Conservation (phyloP, 1,140 invertebrate species). For the Drosophila sproati region DNA sequence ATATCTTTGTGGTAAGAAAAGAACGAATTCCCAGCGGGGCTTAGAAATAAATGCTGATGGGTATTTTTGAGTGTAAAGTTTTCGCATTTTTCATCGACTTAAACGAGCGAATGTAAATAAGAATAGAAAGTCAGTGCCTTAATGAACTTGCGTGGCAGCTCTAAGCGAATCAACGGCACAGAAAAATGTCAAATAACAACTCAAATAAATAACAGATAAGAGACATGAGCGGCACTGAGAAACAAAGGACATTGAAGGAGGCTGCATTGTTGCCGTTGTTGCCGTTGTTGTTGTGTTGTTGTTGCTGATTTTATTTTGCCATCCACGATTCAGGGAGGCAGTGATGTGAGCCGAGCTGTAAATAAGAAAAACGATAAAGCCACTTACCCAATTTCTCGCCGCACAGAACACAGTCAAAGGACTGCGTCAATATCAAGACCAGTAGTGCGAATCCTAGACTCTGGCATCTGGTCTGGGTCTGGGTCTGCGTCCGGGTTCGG, state of each 20-base stretch:
- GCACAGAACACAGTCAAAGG: constrained; percentile 57
- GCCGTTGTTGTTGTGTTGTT: constrained; percentile 9
- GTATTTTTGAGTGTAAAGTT: constrained; percentile 58
- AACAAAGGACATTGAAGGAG: constrained; percentile 37
- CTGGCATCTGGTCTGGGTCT: constrained; percentile 3
- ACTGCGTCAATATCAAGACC: constrained; percentile 56
- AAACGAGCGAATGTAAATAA: constrained; percentile 59
- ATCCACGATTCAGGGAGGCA: constrained; percentile 28
- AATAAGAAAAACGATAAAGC: constrained; percentile 54
- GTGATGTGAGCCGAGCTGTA: constrained; percentile 50
- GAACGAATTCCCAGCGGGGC: not conserved
- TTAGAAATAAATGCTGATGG: constrained; percentile 20
- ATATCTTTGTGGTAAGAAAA: constrained; percentile 33
- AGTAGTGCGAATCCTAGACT: constrained; percentile 44
- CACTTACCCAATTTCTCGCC: constrained; percentile 81
- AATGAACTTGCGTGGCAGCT: constrained; percentile 46
- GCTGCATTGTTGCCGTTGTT: constrained; percentile 15
- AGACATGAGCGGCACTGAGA: constrained; percentile 32
- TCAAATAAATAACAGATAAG: constrained; percentile 70
- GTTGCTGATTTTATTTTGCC: constrained; percentile 31
- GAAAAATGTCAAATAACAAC: constrained; percentile 69
- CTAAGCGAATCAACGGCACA: constrained; percentile 56
- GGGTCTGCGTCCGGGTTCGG: not conserved
- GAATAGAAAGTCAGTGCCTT: constrained; percentile 16
- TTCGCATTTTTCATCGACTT: constrained; percentile 63